These are phyloP conservation scores for Takifugu flavidus DNA, from an alignment of 2,113 vertebrate genomes.

Conservation along the genomic window DNA sequence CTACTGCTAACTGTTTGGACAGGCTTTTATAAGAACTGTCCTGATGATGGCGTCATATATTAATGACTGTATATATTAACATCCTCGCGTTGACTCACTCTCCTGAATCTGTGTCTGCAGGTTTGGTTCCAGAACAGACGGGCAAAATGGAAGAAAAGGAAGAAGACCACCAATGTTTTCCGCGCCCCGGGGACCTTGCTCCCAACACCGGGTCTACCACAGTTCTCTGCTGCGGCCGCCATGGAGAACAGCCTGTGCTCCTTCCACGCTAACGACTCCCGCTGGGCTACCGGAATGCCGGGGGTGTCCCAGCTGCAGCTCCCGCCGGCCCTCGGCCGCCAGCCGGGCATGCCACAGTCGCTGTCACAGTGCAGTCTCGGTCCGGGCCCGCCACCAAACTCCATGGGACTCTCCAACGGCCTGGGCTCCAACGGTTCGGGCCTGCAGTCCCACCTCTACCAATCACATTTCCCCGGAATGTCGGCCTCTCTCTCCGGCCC, in stretches of 20 bases:
- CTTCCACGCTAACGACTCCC: slow-evolving; percentile 95
- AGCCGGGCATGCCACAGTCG: slow-evolving; percentile 92
- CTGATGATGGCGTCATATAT: too few species aligned
- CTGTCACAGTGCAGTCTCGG: slow-evolving; percentile 95
- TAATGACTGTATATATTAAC: too few species aligned
- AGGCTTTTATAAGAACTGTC: too few species aligned
- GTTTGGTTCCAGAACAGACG: slow-evolving; percentile 98
- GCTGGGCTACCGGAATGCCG: slow-evolving; percentile 93
- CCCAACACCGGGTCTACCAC: slow-evolving; percentile 88
- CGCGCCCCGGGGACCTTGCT: slow-evolving; percentile 91
- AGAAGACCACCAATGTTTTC: slow-evolving; percentile 98
- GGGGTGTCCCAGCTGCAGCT: slow-evolving; percentile 92
- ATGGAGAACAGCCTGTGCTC: slow-evolving; percentile 98
- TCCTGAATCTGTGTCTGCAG: slow-evolving; percentile 58
- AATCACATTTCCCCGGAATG: slow-evolving; percentile 95
- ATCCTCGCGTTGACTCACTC: background rate
- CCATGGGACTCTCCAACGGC: slow-evolving; percentile 94
- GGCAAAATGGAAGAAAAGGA: slow-evolving; percentile 98
- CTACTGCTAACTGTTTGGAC: too few species aligned
- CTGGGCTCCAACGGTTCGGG: slow-evolving; percentile 90
- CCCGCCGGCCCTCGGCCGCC: slow-evolving; percentile 86
- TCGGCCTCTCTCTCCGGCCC: slow-evolving; percentile 90
- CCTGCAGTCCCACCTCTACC: slow-evolving; percentile 96
- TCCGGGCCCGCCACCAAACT: slow-evolving; percentile 86
- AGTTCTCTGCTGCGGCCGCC: slow-evolving; percentile 89